These are phyloP conservation scores for Agrotis puta DNA, from an alignment of 2,888 invertebrate species.

Conservation along the genomic window DNA sequence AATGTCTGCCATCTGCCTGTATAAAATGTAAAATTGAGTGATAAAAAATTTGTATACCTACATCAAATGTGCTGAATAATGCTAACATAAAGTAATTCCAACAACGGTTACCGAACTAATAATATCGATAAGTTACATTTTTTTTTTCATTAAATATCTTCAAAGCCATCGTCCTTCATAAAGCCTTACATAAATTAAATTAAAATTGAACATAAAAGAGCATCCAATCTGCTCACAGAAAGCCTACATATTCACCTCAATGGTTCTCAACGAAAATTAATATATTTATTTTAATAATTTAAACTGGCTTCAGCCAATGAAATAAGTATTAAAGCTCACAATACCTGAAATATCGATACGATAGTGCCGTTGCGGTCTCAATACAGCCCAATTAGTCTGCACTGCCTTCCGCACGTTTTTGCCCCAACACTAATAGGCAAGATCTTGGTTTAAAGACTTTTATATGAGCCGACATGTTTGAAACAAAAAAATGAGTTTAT, in stretches of 20 bases:
- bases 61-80: background rate
- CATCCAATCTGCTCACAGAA: constrained; percentile 6
- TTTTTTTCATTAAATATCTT: background rate
- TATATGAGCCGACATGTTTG: constrained; percentile 68
- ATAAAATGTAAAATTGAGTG: no score
- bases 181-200: constrained; percentile 28
- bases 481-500: constrained; percentile 3
- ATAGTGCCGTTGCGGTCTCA: constrained; percentile 80
- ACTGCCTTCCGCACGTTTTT: constrained; percentile 89
- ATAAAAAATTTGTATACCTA: background rate
- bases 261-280: constrained; percentile 40
- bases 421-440: constrained; percentile 87
- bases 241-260: background rate
- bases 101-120: background rate
- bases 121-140: background rate
- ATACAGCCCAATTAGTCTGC: constrained; percentile 87
- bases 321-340: constrained; percentile 63
- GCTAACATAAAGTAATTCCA: background rate
- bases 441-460: constrained; percentile 78
- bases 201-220: constrained; percentile 34
- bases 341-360: constrained; percentile 77
- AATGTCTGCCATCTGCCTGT: no score
- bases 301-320: constrained; percentile 65
- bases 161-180: constrained; percentile 2
- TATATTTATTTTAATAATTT: no score